phyloP scores from a whole-genome alignment of 2,888 invertebrate genomes.

The Flexamia atlantica region DNA sequence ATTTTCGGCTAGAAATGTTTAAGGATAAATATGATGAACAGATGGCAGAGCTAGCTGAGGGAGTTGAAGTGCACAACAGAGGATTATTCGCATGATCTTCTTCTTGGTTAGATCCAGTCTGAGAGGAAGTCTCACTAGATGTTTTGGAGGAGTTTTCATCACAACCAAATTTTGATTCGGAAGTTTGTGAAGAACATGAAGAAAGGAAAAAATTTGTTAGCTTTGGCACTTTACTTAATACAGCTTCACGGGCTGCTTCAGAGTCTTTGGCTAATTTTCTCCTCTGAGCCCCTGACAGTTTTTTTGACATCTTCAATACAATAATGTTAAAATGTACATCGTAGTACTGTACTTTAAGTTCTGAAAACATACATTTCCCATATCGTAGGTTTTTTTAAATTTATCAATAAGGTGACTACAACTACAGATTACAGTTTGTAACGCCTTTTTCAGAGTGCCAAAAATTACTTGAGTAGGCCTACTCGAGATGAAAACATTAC shows the following conservation, averaged over 20 bases:
- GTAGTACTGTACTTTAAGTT: neutral
- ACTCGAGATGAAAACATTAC: no score
- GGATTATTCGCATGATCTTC: neutral
- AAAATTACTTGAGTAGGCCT: no score
- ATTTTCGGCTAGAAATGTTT: constrained; percentile 4
- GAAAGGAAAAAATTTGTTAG: constrained; percentile 27
- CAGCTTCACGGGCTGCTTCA: constrained; percentile 8
- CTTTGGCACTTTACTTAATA: constrained; percentile 45
- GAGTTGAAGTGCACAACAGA: constrained; percentile 1
- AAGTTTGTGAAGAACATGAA: neutral
- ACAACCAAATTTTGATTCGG: neutral
- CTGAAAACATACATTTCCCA: neutral
- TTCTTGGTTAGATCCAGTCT: neutral
- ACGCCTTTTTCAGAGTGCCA: neutral
- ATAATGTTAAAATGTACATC: neutral
- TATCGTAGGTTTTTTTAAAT: neutral
- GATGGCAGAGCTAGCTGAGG: constrained; percentile 5
- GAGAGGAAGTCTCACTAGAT: constrained; percentile 14
- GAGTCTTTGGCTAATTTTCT: constrained; percentile 14
- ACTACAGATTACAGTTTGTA: neutral
- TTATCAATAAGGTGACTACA: neutral
- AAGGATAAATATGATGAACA: constrained; percentile 13
- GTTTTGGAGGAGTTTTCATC: neutral
- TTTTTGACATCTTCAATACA: constrained; percentile 37
- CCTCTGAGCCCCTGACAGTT: constrained; percentile 39